Evolutionary conservation across 2,113 vertebrate genomes (phyloP), one percentile per base, ranked within the genome.

Genomic region (Lanius collurio): DNA sequence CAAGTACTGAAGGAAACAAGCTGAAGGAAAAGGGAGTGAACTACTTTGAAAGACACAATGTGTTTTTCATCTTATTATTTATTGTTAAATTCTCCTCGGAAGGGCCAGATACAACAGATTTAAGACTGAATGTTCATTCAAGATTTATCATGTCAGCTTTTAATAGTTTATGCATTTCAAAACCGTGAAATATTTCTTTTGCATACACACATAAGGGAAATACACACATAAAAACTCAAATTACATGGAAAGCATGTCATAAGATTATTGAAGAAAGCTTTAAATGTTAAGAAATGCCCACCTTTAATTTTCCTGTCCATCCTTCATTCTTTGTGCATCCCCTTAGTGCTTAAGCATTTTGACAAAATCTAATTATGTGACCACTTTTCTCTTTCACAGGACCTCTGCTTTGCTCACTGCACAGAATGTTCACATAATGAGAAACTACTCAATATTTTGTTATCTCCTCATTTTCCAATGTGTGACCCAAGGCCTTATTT

Each of bases 401-500:
- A 88, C 67, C 78, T 95, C 82, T 90, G 81, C 87, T 89, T 89
- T 46, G 0, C 90, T 94, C 74, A 41, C 53, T 42, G 68, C 67
- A 59, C 37, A 77, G 57, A 85, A 77, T 37, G 20, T 42, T 88
- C 90, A 73, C 59, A 90, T 96, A 95, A 96, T 83, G 82, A 94
- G 85, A 52, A 91, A 41, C 67, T 79, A 77, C 68, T 94, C 88
- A 86, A 55, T 88, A 94, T 92, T 92, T 90, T 92, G 50, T 90
- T 95, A 92, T 86, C 50, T 91, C 35, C 63, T 94, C 78, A 79
- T 95, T 94, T 95, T 93, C 86, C 87, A 94, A 1, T 37, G 31
- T 83, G 68, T 90, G 87, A 96, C 92, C 82, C 4, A 7, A 93
- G 59, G 87, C 71, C 79, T 88, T 95, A 88, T 94, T 97, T 95